Conservation (phyloP, 2,888 invertebrate genomes). For the Callyntrura sp. region DNA sequence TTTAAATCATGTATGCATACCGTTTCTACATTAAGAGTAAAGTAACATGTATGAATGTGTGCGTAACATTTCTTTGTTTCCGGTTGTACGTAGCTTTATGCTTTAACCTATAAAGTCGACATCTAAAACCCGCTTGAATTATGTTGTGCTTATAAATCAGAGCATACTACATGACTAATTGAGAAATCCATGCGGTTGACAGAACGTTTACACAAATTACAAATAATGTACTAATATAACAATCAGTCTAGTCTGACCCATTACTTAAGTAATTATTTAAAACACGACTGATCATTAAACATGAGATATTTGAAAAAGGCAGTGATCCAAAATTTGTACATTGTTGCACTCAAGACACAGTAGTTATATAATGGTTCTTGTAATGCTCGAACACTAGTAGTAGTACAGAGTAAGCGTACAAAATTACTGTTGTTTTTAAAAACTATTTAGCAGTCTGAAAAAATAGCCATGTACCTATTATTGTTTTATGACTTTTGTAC, state of each 20-base stretch:
- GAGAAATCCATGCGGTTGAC: too few relatives aligned
- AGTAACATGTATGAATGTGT: too few relatives aligned
- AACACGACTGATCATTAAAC: not conserved
- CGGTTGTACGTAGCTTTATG: too few relatives aligned
- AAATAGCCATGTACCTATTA: not conserved
- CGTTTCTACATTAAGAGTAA: too few relatives aligned
- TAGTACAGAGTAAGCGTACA: conserved; percentile 2
- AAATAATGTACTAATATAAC: not conserved
- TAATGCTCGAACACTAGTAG: conserved; percentile 19
- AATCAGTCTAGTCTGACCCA: conserved; percentile 18
- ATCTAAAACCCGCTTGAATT: too few relatives aligned
- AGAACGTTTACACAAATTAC: too few relatives aligned
- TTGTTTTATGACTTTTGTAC: not conserved
- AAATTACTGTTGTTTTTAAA: not conserved
- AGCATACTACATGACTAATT: too few relatives aligned
- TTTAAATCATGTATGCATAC: too few relatives aligned
- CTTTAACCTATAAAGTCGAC: too few relatives aligned
- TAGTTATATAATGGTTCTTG: not conserved
- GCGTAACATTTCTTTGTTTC: too few relatives aligned
- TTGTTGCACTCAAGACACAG: not conserved
- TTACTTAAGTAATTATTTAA: not conserved
- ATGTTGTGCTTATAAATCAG: too few relatives aligned
- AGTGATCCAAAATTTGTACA: conserved; percentile 29
- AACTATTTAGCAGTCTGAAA: not conserved
- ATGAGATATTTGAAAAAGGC: not conserved